Conservation (phyloP, 2,888 invertebrate species). For the Diploptera punctata region DNA sequence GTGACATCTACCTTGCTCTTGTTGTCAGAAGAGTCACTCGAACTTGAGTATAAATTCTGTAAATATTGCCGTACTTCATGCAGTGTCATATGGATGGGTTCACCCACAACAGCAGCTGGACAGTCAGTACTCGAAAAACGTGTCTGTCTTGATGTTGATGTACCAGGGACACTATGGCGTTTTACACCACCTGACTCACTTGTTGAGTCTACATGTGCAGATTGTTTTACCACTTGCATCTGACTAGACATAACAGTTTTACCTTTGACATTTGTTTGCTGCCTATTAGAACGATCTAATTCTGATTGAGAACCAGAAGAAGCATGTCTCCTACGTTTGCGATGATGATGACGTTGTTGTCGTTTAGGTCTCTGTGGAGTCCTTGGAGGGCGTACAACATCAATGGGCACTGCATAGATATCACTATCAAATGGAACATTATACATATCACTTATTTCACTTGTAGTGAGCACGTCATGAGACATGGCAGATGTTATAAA, state of each 20-base stretch:
- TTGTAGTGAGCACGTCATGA: slow-evolving; percentile 79
- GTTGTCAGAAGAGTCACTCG: slow-evolving; percentile 67
- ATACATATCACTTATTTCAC: slow-evolving; percentile 83
- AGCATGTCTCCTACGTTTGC: slow-evolving; percentile 57
- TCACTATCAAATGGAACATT: slow-evolving; percentile 90
- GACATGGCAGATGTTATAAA: slow-evolving; percentile 91
- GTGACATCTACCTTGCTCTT: slow-evolving; percentile 21
- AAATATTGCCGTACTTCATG: slow-evolving; percentile 85
- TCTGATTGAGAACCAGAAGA: slow-evolving; percentile 57
- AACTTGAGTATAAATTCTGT: slow-evolving; percentile 80
- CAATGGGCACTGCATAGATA: slow-evolving; percentile 85
- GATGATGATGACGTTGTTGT: slow-evolving; percentile 54
- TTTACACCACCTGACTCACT: slow-evolving; percentile 53
- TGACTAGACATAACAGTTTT: slow-evolving; percentile 36
- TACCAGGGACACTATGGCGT: slow-evolving; percentile 73
- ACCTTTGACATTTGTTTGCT: slow-evolving; percentile 19
- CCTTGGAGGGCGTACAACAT: slow-evolving; percentile 70
- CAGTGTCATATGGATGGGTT: slow-evolving; percentile 83
- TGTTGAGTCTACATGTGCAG: slow-evolving; percentile 24
- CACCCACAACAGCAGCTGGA: slow-evolving; percentile 65
- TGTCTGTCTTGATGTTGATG: slow-evolving; percentile 56
- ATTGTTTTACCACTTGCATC: background rate
- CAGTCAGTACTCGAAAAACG: slow-evolving; percentile 55
- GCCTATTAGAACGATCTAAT: slow-evolving; percentile 26
- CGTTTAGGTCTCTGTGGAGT: slow-evolving; percentile 57